Conservation (phyloP, 2,797 vertebrate genomes). For the Linurgus olivaceus region DNA sequence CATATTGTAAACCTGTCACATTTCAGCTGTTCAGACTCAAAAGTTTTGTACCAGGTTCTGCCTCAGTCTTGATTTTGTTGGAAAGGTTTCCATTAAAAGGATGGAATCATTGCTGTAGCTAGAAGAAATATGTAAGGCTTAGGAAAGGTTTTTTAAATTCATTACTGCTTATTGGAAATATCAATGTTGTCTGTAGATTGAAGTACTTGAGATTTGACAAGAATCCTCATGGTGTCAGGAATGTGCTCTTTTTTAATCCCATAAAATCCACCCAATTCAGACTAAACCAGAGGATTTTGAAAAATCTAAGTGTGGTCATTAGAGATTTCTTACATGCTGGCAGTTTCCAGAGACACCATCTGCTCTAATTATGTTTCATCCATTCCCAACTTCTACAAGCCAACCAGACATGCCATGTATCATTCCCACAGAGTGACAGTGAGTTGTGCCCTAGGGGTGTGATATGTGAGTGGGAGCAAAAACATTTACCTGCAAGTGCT, state of each 20-base stretch:
- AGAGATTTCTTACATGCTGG: neutral
- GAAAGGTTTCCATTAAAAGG: neutral
- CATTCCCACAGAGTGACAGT: neutral
- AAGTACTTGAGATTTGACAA: neutral
- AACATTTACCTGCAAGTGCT: neutral
- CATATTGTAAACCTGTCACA: neutral
- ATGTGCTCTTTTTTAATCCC: neutral
- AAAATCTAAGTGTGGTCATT: neutral
- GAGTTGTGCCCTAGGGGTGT: neutral
- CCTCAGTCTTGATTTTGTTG: neutral
- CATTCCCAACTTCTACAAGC: neutral
- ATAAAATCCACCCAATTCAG: neutral
- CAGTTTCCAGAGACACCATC: slow-evolving; percentile 20
- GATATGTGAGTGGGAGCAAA: neutral
- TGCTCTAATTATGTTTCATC: neutral
- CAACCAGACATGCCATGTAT: neutral
- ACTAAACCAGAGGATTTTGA: neutral
- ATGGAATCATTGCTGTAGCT: neutral
- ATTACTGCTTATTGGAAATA: neutral
- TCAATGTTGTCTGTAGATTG: neutral
- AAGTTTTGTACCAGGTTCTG: neutral
- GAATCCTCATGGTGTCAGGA: neutral
- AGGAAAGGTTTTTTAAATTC: neutral
- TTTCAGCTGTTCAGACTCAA: neutral
- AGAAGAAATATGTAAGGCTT: neutral